Conservation (phyloP, 2,797 vertebrate species). For the Microcaecilia unicolor region DNA sequence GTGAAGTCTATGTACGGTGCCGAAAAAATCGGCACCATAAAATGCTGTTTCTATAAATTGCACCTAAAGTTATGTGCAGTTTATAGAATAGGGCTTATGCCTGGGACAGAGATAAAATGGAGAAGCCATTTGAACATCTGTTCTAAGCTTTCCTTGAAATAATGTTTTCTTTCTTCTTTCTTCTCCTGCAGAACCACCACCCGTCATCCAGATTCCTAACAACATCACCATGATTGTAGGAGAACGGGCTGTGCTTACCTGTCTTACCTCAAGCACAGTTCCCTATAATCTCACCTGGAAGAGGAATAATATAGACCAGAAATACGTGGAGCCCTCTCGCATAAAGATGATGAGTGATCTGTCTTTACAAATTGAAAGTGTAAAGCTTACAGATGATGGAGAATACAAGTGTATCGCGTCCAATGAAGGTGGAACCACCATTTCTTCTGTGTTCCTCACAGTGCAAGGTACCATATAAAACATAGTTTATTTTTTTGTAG, state of each 20-base stretch:
- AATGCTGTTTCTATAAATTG: too few relatives aligned
- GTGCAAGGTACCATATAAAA: conserved; percentile 78
- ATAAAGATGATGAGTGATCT: conserved; percentile 57
- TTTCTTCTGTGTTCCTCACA: conserved; percentile 61
- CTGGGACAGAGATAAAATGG: too few relatives aligned
- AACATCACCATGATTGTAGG: conserved; percentile 69
- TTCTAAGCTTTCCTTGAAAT: too few relatives aligned
- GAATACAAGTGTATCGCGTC: conserved; percentile 72
- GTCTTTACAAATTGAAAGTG: conserved; percentile 67
- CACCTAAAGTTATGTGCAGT: too few relatives aligned
- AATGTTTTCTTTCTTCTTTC: neutral
- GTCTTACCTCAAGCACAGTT: conserved; percentile 69
- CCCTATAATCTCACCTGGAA: conserved; percentile 87
- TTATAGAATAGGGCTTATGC: too few relatives aligned
- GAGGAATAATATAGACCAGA: conserved; percentile 52
- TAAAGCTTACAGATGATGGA: conserved; percentile 59
- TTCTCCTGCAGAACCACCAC: conserved; percentile 75
- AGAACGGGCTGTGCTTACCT: conserved; percentile 65
- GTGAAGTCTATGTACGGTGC: too few relatives aligned
- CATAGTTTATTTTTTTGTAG: too few relatives aligned
- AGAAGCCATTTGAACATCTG: too few relatives aligned
- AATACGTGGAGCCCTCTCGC: conserved; percentile 40
- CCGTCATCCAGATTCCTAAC: conserved; percentile 55
- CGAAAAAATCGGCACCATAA: too few relatives aligned
- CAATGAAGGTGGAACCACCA: conserved; percentile 70